phyloP scores from a whole-genome alignment of 2,888 invertebrate genomes.

The Caenorhabditis angaria region DNA sequence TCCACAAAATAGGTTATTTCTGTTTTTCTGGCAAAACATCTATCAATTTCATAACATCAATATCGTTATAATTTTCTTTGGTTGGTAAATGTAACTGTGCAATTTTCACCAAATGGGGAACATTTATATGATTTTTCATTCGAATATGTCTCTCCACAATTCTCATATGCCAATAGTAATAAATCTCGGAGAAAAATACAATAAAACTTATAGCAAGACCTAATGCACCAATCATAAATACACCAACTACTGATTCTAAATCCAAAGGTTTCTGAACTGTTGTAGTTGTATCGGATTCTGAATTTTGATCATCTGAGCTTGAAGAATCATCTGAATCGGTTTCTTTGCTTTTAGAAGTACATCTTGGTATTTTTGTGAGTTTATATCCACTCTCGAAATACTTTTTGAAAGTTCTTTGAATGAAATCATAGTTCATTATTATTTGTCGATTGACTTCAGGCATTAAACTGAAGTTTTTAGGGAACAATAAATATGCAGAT shows the following conservation, averaged over 20 bases:
- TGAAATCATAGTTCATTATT: constrained; percentile 44
- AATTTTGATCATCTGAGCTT: background rate
- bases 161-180: constrained; percentile 45
- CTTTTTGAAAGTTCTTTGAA: constrained; percentile 51
- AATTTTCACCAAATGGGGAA: constrained; percentile 32
- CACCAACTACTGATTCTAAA: constrained; percentile 42
- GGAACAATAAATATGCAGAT: constrained; percentile 45
- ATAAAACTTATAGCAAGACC: constrained; percentile 36
- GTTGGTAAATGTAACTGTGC: constrained; percentile 47
- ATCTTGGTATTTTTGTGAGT: constrained; percentile 43
- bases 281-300: background rate
- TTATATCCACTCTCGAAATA: constrained; percentile 49
- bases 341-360: constrained; percentile 10
- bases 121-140: constrained; percentile 34
- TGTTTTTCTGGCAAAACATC: constrained; percentile 17
- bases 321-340: background rate
- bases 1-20: too few species aligned
- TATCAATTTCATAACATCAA: constrained; percentile 37
- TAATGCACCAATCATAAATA: constrained; percentile 49
- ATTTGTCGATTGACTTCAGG: constrained; percentile 40
- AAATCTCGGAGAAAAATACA: constrained; percentile 28
- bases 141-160: constrained; percentile 25
- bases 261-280: constrained; percentile 30
- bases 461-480: constrained; percentile 34
- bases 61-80: constrained; percentile 31